A percentile compares a stretch with the other conserved stretches of the same genome.
These are phyloP conservation scores for Chaenogobius annularis DNA, from an alignment of 2,113 vertebrate genomes.

Conservation along the genomic window DNA sequence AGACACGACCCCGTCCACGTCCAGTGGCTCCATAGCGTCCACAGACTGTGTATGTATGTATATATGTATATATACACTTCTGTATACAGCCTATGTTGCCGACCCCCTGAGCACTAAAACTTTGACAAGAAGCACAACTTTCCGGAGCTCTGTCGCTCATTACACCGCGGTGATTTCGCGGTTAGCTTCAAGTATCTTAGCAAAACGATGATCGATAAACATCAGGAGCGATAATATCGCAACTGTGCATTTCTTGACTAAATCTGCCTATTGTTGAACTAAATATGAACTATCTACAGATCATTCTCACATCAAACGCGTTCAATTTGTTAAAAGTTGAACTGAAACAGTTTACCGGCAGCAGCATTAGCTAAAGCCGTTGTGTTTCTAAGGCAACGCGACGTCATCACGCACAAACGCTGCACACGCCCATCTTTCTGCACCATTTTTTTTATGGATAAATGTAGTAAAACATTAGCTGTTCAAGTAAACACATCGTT, in stretches of 20 bases:
- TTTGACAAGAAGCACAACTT: no score
- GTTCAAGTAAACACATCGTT: background rate
- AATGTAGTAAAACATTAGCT: background rate
- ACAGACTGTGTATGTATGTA: background rate
- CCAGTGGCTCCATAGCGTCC: background rate
- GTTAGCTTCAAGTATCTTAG: background rate
- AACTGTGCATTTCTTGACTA: no score
- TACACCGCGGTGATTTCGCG: background rate
- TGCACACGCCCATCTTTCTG: conserved; percentile 10
- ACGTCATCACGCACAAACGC: conserved; percentile 35
- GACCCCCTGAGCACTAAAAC: background rate
- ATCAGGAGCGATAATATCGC: background rate
- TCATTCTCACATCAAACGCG: background rate
- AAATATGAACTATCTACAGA: background rate
- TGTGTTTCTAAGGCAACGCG: conserved; percentile 45
- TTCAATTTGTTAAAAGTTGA: background rate
- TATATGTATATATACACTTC: no score
- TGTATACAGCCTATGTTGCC: background rate
- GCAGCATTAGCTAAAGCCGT: conserved; percentile 17
- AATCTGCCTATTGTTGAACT: background rate
- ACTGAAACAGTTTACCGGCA: background rate
- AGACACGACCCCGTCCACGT: conserved; percentile 1
- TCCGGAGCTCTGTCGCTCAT: background rate
- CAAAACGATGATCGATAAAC: background rate
- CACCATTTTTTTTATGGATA: conserved; percentile 2